Evolutionary conservation across 1,140 invertebrate genomes (phyloP), one percentile per base, ranked within the genome.

Genomic region (Heliconius melpomene): DNA sequence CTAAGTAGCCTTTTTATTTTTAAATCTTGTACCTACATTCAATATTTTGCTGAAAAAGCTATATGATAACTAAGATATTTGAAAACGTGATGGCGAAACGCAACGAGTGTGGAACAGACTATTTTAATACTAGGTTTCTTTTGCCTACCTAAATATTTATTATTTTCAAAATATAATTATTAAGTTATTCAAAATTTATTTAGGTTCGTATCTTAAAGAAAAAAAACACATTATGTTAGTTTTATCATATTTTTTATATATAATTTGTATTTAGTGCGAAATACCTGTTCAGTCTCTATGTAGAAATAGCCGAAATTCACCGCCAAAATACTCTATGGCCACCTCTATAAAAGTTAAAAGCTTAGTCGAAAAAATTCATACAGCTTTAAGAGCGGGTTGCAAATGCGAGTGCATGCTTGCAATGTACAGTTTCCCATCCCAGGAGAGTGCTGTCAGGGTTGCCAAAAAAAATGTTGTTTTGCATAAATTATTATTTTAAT

Each of bases 271-370:
- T 7, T 72, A 20, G 9, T 13, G 46, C 23, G 9, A 66, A 77
- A 77, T 54, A 38, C 26, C 20, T n/a, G 46, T 29, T 16, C 66
- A 72, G 54, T 75, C 75, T 77, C 72, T 66, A 78, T 83, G 78
- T 82, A 84, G 80, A 54, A 36, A 73, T 83, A 78, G 75, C 84
- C 71, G 70, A 89, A 87, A 91, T 87, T 86, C 84, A 82, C 85
- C 82, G 82, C 82, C 79, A 82, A 88, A 90, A 87, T 85, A 83
- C 84, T 83, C 79, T 85, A 87, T 87, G 82, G 87, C 83, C 79
- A 86, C 83, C 80, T 84, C 81, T 84, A 88, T 89, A 89, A 91
- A 91, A 87, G 88, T 90, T 90, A 90, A 91, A 91, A 91, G 91
- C 89, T 89, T 91, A 87, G 86, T 88, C 82, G 85, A 88, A 91